Percentiles rank a stretch among this genome's conserved stretches.
phyloP scores from a whole-genome alignment of 35 echinoderm and acorn worm species.

The Heliocidaris tuberculata region DNA sequence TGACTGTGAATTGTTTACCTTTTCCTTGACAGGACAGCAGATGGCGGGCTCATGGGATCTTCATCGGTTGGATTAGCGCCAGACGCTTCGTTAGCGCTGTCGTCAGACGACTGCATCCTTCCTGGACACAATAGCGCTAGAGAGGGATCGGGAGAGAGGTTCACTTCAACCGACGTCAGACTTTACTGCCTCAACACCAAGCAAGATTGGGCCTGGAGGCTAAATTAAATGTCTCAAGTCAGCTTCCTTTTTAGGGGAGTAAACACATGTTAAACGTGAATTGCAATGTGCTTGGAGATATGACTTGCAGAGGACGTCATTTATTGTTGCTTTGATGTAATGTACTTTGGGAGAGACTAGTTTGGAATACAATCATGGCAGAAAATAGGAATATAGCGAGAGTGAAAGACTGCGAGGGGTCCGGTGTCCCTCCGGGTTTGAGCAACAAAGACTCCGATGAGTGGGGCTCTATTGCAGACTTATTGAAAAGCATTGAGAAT shows the following conservation, averaged over 20 bases:
- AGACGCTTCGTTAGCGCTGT: constrained; percentile 25
- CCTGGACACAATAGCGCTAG: constrained; percentile 33
- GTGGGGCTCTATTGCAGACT: constrained; percentile 88
- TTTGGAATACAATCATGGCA: constrained; percentile 34
- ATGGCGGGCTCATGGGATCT: neutral
- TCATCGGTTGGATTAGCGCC: constrained; percentile 21
- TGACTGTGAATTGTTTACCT: neutral
- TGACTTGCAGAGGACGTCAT: neutral
- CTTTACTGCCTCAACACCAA: neutral
- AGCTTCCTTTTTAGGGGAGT: neutral
- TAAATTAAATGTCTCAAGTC: neutral
- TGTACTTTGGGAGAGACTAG: neutral
- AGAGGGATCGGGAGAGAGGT: neutral
- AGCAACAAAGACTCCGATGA: constrained; percentile 61
- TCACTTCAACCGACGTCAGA: constrained; percentile 13
- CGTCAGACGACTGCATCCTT: constrained; percentile 39
- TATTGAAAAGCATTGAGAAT: constrained; percentile 86
- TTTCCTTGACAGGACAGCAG: constrained; percentile 30
- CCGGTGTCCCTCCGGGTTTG: constrained; percentile 7
- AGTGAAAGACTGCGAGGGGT: neutral
- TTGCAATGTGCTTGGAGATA: neutral
- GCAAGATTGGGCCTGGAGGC: neutral
- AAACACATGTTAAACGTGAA: neutral
- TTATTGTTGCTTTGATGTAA: constrained; percentile 3
- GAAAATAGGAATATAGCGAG: constrained; percentile 8